Conservation (phyloP, 2,888 invertebrate genomes). For the Philaethria dido region DNA sequence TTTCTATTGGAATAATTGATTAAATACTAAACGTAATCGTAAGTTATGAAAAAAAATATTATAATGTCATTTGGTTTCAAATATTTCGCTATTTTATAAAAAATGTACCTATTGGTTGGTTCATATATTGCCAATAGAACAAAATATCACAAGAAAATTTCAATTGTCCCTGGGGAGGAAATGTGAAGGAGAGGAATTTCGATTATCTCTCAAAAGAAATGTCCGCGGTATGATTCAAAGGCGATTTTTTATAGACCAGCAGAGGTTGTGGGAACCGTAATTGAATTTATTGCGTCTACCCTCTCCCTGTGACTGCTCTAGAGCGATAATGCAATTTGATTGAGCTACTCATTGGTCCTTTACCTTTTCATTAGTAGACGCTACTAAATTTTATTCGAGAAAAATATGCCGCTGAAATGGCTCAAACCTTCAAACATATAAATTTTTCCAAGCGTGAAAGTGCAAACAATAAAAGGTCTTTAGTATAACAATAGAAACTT, state of each 20-base stretch:
- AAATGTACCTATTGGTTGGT: background rate
- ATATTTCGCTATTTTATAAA: slow-evolving; percentile 1
- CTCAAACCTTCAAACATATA: slow-evolving; percentile 47
- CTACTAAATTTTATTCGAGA: slow-evolving; percentile 61
- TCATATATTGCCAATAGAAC: slow-evolving; percentile 5
- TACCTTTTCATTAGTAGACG: slow-evolving; percentile 70
- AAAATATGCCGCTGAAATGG: slow-evolving; percentile 46
- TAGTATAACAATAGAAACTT: slow-evolving; percentile 63
- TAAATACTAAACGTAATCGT: slow-evolving; percentile 43
- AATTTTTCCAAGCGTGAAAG: slow-evolving; percentile 56
- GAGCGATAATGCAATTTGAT: slow-evolving; percentile 78
- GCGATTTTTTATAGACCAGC: slow-evolving; percentile 66
- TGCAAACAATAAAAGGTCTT: slow-evolving; percentile 57
- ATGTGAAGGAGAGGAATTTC: slow-evolving; percentile 49
- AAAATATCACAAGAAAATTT: slow-evolving; percentile 20
- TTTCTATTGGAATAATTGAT: slow-evolving; percentile 54
- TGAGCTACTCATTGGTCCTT: slow-evolving; percentile 78
- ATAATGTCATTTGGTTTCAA: background rate
- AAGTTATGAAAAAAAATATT: slow-evolving; percentile 38
- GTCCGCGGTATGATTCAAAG: slow-evolving; percentile 55
- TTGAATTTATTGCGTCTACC: slow-evolving; percentile 74
- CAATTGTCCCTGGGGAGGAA: slow-evolving; percentile 23
- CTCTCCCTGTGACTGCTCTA: slow-evolving; percentile 58
- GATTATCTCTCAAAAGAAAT: slow-evolving; percentile 49
- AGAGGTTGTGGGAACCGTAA: slow-evolving; percentile 68